A percentile compares a stretch with the other conserved stretches of the same genome.
Evolutionary conservation across 1,140 invertebrate species (phyloP).

Genomic region (Aradophagus sp.): DNA sequence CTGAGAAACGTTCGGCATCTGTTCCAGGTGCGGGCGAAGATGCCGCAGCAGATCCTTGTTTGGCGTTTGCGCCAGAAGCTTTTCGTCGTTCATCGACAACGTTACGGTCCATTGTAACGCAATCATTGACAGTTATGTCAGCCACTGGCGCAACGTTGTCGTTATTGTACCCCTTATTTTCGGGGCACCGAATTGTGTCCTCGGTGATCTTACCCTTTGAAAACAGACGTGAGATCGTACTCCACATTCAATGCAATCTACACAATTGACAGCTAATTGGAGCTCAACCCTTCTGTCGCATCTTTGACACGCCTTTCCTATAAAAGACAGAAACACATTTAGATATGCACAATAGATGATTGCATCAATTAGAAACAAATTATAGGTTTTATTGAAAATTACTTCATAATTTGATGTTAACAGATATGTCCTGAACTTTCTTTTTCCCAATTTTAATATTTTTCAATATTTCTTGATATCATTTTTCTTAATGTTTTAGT

Average conservation of each 20-base stretch:
- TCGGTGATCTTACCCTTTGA: conserved; percentile 65
- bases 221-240: conserved; percentile 71
- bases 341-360: no score
- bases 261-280: conserved; percentile 16
- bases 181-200: conserved; percentile 56
- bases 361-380: no score
- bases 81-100: conserved; percentile 71
- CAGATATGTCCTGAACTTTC: no score
- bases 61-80: conserved; percentile 57
- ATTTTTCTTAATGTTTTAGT: no score
- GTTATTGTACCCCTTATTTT: conserved; percentile 59
- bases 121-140: conserved; percentile 72
- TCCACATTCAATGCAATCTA: conserved; percentile 71
- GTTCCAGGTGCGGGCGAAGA: conserved; percentile 53
- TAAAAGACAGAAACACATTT: conserved; percentile 6
- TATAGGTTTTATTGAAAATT: no score
- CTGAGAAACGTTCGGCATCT: conserved; percentile 65
- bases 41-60: conserved; percentile 50
- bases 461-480: no score
- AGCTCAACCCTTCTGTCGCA: conserved; percentile 28
- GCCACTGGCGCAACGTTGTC: conserved; percentile 62
- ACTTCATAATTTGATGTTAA: no score
- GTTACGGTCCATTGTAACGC: conserved; percentile 74
- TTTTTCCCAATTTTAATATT: no score
- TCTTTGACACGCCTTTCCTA: conserved; percentile 15